Conservation (phyloP, 2,888 invertebrate species). For the Sphaerophoria rueppellii region DNA sequence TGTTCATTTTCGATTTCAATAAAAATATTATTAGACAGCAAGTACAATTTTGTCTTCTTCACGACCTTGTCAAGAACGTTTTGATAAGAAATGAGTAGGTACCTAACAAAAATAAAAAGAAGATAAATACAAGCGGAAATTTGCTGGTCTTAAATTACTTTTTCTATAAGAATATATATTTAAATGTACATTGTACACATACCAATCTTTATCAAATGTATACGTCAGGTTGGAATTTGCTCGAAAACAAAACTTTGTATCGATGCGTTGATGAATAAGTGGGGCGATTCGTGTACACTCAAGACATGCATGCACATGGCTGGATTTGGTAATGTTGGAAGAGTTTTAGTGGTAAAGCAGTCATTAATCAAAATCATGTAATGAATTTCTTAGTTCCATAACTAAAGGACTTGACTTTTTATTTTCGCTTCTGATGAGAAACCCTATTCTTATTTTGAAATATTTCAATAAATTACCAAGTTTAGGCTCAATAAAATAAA, state of each 20-base stretch:
- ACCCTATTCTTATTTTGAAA: no score
- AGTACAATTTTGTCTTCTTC: neutral
- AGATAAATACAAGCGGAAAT: neutral
- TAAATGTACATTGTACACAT: no score
- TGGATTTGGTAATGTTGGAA: no score
- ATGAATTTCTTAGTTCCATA: no score
- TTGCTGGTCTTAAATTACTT: no score
- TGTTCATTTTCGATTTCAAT: slow-evolving; percentile 46
- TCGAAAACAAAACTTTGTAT: neutral
- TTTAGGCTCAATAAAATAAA: no score
- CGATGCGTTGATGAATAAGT: neutral
- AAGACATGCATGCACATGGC: no score
- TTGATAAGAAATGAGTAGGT: slow-evolving; percentile 44
- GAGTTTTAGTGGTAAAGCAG: no score
- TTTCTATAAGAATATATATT: neutral
- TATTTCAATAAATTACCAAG: no score
- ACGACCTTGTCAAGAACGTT: slow-evolving; percentile 65
- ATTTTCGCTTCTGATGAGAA: no score
- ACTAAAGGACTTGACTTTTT: no score
- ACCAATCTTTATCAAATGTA: neutral
- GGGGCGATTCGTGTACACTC: neutral
- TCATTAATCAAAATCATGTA: no score
- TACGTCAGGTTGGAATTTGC: slow-evolving; percentile 1
- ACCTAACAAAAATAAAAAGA: slow-evolving; percentile 13
- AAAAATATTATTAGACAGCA: slow-evolving; percentile 17